Evolutionary conservation across 2,113 vertebrate species (phyloP), one percentile per base, ranked within the genome.

Genomic region (Labeo rohita): DNA sequence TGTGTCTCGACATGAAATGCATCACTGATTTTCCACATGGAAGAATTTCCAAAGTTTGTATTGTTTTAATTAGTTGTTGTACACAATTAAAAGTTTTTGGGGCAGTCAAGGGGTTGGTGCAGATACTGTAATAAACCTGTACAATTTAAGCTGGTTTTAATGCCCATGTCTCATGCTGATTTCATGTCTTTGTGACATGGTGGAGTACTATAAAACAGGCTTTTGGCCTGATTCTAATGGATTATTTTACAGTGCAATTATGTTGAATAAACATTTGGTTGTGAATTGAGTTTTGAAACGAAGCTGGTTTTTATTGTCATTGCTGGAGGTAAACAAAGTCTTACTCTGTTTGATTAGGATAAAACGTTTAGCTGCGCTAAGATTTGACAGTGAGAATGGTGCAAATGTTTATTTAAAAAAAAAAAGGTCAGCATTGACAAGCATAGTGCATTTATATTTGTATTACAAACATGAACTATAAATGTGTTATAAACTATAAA

Each of bases 221-320:
- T 54, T 80, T 80, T 63, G 73, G 73, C 66, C 80, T 70, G 47
- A 61, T 68, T 80, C n/a, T 76, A 43, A 56, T 70, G 50, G 50
- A 75, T 84, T 77, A 74, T 86, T 80, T 86, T 68, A 84, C 21
- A 84, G 65, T 47, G 66, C 49, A 59, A 80, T 86, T 65, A 68
- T 76, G 85, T 34, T 52, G 11, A 86, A 86, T 86, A 65, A 75
- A 84, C 78, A 75, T 83, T 18, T 28, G 65, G 13, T 47, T 83
- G 21, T 45, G 43, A 85, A 52, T 36, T 82, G 66, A 72, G 83
- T 47, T 36, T 70, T 77, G 75, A 54, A 80, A 83, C 43, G 15
- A 68, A 77, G 13, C 28, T 61, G 52, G 5, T 63, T 54, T 72
- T 80, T 73, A 66, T 66, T 75, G 50, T 45, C 21, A 81, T 78